Conservation (phyloP, 2,888 invertebrate genomes). For the Camponotus fellah region DNA sequence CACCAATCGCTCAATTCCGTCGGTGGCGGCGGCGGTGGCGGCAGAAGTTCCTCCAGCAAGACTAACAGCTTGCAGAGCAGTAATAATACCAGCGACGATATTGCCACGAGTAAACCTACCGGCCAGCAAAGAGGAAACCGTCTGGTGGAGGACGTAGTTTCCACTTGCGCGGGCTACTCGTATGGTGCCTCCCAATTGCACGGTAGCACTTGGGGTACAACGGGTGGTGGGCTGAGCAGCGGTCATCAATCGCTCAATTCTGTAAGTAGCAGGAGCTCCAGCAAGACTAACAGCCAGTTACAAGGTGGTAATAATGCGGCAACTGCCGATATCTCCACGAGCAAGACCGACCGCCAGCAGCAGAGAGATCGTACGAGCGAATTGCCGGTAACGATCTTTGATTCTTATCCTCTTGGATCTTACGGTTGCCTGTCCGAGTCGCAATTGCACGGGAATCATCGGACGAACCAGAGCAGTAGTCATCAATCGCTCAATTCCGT, state of each 20-base stretch:
- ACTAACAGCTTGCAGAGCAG: slow-evolving; percentile 60
- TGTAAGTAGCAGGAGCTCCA: slow-evolving; percentile 42
- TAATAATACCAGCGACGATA: slow-evolving; percentile 42
- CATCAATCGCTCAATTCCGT: slow-evolving; percentile 65
- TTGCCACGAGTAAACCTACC: slow-evolving; percentile 55
- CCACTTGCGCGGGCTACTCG: slow-evolving; percentile 26
- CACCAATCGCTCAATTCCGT: slow-evolving; percentile 63
- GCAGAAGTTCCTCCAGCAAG: slow-evolving; percentile 72
- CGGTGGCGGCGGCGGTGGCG: slow-evolving; percentile 59
- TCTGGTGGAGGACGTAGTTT: slow-evolving; percentile 44
- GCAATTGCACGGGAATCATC: slow-evolving; percentile 22
- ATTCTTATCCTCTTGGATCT: neutral
- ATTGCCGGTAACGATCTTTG: slow-evolving; percentile 34
- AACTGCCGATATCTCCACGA: slow-evolving; percentile 26
- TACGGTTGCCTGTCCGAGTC: slow-evolving; percentile 42
- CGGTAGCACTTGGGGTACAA: slow-evolving; percentile 16
- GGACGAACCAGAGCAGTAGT: slow-evolving; percentile 49
- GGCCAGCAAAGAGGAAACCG: slow-evolving; percentile 37
- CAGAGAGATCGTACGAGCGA: slow-evolving; percentile 42
- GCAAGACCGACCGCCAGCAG: slow-evolving; percentile 43
- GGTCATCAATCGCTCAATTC: slow-evolving; percentile 65
- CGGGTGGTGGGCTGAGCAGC: slow-evolving; percentile 31
- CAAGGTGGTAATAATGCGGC: slow-evolving; percentile 53
- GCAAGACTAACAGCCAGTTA: slow-evolving; percentile 56
- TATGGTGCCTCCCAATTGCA: slow-evolving; percentile 41